These are phyloP conservation scores for Porites rus DNA, from an alignment of 92 coral and sea anemone genomes.

Conservation along the genomic window DNA sequence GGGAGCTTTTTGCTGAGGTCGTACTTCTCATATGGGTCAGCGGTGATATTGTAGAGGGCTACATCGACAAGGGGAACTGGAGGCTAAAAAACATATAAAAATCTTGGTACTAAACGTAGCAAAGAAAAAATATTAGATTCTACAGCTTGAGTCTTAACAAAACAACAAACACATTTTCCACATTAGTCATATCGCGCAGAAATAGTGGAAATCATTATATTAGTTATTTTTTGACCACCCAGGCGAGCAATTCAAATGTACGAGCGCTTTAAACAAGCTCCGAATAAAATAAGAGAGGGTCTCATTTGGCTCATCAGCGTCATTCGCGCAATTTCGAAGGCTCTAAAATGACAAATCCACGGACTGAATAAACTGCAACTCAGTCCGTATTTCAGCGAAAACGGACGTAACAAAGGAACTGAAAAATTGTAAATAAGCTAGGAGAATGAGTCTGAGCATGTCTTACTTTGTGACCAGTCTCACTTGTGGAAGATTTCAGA, in stretches of 20 bases:
- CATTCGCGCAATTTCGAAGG: neutral
- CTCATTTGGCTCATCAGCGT: too few species aligned
- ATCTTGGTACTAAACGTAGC: neutral
- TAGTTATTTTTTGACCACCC: too few species aligned
- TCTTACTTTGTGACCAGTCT: too few species aligned
- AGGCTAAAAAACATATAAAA: neutral
- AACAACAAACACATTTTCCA: too few species aligned
- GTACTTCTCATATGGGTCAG: constrained; percentile 81
- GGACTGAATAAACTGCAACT: neutral
- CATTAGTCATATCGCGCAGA: too few species aligned
- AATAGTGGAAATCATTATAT: too few species aligned
- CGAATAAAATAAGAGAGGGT: too few species aligned
- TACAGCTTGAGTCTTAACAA: neutral
- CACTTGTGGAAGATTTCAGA: too few species aligned
- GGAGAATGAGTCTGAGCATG: neutral
- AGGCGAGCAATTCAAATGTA: too few species aligned
- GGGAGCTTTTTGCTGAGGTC: constrained; percentile 70
- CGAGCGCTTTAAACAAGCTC: too few species aligned
- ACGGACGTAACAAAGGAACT: too few species aligned
- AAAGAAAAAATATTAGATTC: neutral
- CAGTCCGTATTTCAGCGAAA: neutral
- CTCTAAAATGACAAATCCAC: neutral
- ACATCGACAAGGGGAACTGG: constrained; percentile 47
- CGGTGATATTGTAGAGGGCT: constrained; percentile 81
- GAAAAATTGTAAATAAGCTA: too few species aligned